Base-by-base conservation (phyloP, 2,113 vertebrate genomes). In the Barnardius zonarius region DNA sequence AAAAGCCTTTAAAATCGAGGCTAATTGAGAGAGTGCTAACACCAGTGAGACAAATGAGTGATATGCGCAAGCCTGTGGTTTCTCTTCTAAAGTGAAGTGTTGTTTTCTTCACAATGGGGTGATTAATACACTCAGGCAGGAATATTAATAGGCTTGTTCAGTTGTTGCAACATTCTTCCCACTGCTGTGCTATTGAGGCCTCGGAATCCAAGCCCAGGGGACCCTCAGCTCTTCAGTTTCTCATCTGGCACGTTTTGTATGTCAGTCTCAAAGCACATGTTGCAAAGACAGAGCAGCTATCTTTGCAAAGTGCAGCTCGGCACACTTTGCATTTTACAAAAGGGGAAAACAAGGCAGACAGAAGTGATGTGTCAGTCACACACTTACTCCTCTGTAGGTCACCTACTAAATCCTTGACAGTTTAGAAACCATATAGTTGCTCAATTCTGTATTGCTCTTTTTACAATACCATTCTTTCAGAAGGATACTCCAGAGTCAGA, bases 81-180 rank as follows among this genome's bases (percentile, higher is more conserved):
- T 93, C 86, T 95, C 66, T 90, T 96, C 88, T 78, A 70, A 90
- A 97, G 89, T 82, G 92, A 94, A 95, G 86, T 95, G 93, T 96
- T 96, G 93, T 96, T 92, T 91, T 94, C 95, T 89, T 95, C 95
- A 92, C 97, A 97, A 94, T 93, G 88, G 93, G 86, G 85, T 96
- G 96, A 97, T 97, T 96, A 97, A 97, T 95, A 92, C n/a, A 27
- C 81, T 75, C 91, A 81, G 77, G 95, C 86, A 61, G 77, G 90
- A 95, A 92, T 90, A 95, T 91, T 90, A 90, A 95, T 96, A 94
- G 89, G 57, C 81, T 93, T 90, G 85, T 92, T 95, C 55, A 72
- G 61, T 93, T 91, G 92, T 85, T 88, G 95, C 76, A 94, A 82
- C 82, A 94, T 94, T 96, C 95, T 94, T 90, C 95, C 93, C 90